phyloP scores from a whole-genome alignment of 2,888 invertebrate species.

The Spicauda simplicius region DNA sequence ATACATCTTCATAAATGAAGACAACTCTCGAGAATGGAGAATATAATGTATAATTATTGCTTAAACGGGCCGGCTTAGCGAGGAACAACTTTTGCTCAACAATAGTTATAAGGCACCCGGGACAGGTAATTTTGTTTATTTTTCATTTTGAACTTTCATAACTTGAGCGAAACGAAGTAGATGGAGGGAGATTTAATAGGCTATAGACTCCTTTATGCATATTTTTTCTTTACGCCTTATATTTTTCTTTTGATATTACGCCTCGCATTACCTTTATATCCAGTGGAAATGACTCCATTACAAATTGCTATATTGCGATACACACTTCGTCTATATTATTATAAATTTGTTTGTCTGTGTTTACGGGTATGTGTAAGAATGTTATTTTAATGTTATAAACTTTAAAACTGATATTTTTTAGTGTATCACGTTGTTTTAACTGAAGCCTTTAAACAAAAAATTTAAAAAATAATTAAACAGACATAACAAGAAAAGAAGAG shows the following conservation, averaged over 20 bases:
- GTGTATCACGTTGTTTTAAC: too few relatives aligned
- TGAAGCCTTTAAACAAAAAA: too few relatives aligned
- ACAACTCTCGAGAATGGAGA: conserved; percentile 55
- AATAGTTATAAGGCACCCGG: conserved; percentile 50
- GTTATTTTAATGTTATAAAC: too few relatives aligned
- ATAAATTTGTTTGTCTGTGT: too few relatives aligned
- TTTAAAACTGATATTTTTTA: too few relatives aligned
- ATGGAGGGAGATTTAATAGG: conserved; percentile 25
- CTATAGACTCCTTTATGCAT: conserved; percentile 19
- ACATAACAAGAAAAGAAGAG: too few relatives aligned
- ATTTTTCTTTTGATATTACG: conserved; percentile 20
- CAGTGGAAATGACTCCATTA: neutral
- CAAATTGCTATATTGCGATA: too few relatives aligned
- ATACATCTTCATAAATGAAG: conserved; percentile 68
- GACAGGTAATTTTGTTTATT: conserved; percentile 46
- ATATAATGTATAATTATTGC: conserved; percentile 65
- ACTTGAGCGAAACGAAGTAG: conserved; percentile 22
- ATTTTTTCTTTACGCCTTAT: conserved; percentile 6
- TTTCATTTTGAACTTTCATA: conserved; percentile 41
- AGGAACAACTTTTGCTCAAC: conserved; percentile 49
- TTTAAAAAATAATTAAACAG: too few relatives aligned
- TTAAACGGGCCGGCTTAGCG: conserved; percentile 50
- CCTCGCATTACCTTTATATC: conserved; percentile 3
- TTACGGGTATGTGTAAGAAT: too few relatives aligned
- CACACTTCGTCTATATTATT: too few relatives aligned